phyloP scores from a whole-genome alignment of 1,140 invertebrate species.

The Pogonomyrmex barbatus region DNA sequence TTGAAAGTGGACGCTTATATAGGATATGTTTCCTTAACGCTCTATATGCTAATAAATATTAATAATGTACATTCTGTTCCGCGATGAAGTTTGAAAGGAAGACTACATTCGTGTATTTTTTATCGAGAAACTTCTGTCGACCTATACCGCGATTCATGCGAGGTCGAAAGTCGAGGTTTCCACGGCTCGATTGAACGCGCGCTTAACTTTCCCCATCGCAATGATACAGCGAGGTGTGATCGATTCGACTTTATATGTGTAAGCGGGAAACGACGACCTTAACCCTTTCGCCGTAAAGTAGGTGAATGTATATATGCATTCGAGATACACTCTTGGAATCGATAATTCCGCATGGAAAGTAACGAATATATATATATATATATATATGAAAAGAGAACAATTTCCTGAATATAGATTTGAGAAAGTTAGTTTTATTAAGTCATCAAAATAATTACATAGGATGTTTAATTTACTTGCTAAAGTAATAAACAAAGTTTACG shows the following conservation, averaged over 20 bases:
- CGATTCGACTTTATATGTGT: conserved; percentile 28
- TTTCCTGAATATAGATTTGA: too few species aligned
- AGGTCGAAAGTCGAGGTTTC: conserved; percentile 58
- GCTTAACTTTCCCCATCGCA: conserved; percentile 63
- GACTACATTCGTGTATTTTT: not conserved
- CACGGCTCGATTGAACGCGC: conserved; percentile 31
- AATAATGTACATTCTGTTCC: not conserved
- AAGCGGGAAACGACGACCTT: conserved; percentile 38
- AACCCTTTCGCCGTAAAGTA: conserved; percentile 52
- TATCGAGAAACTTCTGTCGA: conserved; percentile 33
- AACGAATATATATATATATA: not conserved
- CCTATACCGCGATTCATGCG: not conserved
- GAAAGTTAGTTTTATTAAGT: too few species aligned
- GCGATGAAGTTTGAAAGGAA: too few species aligned
- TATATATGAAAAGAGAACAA: not conserved
- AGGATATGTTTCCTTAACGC: too few species aligned
- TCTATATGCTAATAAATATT: too few species aligned
- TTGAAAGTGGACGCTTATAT: not conserved
- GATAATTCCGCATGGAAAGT: conserved; percentile 39
- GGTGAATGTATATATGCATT: conserved; percentile 22
- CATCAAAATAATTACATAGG: too few species aligned
- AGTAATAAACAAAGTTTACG: too few species aligned
- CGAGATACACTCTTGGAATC: conserved; percentile 36
- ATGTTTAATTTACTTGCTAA: too few species aligned
- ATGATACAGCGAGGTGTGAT: conserved; percentile 47